A percentile compares a stretch with the other conserved stretches of the same genome.
Conservation (phyloP, 2,888 invertebrate genomes). For the Acanthoscelides obtectus region DNA sequence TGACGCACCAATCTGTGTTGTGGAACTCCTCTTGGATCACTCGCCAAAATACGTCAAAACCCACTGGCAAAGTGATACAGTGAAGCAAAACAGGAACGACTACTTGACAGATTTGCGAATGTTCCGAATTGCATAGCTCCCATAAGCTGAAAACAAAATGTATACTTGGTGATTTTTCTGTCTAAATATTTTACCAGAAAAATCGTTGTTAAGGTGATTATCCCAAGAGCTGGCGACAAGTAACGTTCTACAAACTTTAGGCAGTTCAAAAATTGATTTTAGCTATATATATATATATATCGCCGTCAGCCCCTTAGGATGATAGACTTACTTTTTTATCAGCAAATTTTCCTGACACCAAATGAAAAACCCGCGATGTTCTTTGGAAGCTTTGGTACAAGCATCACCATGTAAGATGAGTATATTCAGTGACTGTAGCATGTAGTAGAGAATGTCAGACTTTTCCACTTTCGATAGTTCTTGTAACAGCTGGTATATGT, state of each 20-base stretch:
- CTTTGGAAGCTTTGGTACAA: slow-evolving; percentile 77
- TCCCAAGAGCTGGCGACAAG: too few species aligned
- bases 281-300: not conserved
- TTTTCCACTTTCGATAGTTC: slow-evolving; percentile 77
- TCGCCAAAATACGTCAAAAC: slow-evolving; percentile 93
- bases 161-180: too few species aligned
- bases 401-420: slow-evolving; percentile 92
- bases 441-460: slow-evolving; percentile 89
- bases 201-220: too few species aligned
- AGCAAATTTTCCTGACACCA: slow-evolving; percentile 95
- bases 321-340: slow-evolving; percentile 85
- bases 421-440: slow-evolving; percentile 86
- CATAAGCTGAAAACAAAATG: slow-evolving; percentile 64
- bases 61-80: slow-evolving; percentile 89
- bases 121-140: slow-evolving; percentile 86
- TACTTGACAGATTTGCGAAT: slow-evolving; percentile 91
- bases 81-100: slow-evolving; percentile 90
- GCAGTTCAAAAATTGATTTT: not conserved
- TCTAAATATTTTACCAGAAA: too few species aligned
- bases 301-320: too few species aligned
- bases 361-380: slow-evolving; percentile 88
- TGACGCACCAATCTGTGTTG: slow-evolving; percentile 77
- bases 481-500: slow-evolving; percentile 85
- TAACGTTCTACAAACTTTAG: too few species aligned
- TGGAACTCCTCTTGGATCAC: slow-evolving; percentile 95